phyloP scores from a whole-genome alignment of 2,797 vertebrate genomes.

The Phalloptychus januarius region DNA sequence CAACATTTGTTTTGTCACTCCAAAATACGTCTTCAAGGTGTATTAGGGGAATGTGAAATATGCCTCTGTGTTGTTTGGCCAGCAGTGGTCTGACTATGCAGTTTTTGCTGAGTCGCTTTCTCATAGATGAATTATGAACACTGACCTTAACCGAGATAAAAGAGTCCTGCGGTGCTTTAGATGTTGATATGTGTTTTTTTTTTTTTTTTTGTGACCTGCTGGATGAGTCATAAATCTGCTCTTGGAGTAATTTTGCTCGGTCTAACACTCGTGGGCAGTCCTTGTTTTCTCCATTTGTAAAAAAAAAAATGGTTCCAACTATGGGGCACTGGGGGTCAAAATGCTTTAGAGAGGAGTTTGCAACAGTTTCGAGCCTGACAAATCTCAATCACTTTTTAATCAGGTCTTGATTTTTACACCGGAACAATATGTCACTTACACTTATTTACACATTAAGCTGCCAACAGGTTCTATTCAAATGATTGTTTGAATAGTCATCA shows the following conservation, averaged over 20 bases:
- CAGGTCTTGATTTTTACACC: background rate
- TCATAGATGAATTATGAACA: background rate
- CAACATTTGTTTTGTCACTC: background rate
- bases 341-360: background rate
- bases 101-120: background rate
- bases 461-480: background rate
- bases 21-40: background rate
- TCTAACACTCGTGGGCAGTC: no score
- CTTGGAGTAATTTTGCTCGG: background rate
- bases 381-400: background rate
- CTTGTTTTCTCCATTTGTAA: background rate
- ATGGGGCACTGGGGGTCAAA: background rate
- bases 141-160: background rate
- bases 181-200: background rate
- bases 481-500: background rate
- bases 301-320: background rate
- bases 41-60: background rate
- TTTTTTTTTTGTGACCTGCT: background rate
- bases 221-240: background rate
- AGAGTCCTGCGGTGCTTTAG: background rate
- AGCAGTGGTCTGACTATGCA: background rate
- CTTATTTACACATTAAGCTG: background rate
- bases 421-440: background rate
- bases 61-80: background rate
- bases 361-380: background rate